phyloP scores from a whole-genome alignment of 2,888 invertebrate genomes.

The Melanostoma mellinum region DNA sequence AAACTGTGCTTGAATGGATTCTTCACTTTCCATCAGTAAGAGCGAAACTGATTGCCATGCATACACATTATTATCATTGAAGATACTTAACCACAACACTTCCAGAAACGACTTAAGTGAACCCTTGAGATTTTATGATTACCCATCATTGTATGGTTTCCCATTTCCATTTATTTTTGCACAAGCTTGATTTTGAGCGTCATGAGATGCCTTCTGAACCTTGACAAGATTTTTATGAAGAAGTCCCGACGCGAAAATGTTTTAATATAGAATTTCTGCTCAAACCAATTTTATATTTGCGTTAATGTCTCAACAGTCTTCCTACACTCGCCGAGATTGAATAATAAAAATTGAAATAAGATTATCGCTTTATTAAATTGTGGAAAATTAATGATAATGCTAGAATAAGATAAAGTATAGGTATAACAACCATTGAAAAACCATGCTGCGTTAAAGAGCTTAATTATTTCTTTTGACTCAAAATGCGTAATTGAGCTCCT shows the following conservation, averaged over 20 bases:
- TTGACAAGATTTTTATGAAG: slow-evolving; percentile 15
- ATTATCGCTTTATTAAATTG: background rate
- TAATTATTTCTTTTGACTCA: slow-evolving; percentile 18
- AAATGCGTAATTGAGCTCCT: background rate
- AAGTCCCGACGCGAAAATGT: slow-evolving; percentile 29
- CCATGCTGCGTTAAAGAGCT: slow-evolving; percentile 12
- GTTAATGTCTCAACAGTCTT: background rate
- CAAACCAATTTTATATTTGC: slow-evolving; percentile 13
- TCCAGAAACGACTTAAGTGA: slow-evolving; percentile 24
- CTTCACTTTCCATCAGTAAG: slow-evolving; percentile 14
- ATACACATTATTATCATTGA: background rate
- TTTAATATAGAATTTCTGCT: slow-evolving; percentile 16
- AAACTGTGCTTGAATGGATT: background rate
- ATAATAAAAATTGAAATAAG: slow-evolving; percentile 12
- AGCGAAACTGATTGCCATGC: slow-evolving; percentile 14
- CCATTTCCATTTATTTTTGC: slow-evolving; percentile 19
- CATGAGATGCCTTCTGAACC: slow-evolving; percentile 30
- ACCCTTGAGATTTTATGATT: slow-evolving; percentile 24
- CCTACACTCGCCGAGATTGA: no score
- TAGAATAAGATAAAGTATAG: slow-evolving; percentile 9
- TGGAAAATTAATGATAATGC: slow-evolving; percentile 4
- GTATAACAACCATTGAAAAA: slow-evolving; percentile 5
- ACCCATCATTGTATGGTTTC: slow-evolving; percentile 6
- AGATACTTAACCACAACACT: slow-evolving; percentile 10
- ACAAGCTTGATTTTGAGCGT: slow-evolving; percentile 19